A percentile compares a stretch with the other conserved stretches of the same genome.
Conservation (phyloP, 1,140 invertebrate genomes). For the Pseudomyrmex pallidus region DNA sequence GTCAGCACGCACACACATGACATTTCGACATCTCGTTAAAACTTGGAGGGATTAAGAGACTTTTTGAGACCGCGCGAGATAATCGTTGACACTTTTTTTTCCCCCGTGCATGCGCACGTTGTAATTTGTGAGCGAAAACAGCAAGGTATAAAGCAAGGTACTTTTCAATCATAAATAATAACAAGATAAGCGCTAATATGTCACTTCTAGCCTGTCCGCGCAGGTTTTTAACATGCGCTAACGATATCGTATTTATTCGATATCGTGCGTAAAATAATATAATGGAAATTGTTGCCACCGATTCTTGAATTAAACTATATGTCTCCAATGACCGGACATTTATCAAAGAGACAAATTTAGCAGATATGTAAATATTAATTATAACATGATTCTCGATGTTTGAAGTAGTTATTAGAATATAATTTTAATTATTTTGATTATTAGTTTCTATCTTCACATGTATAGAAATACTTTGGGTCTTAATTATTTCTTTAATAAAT, state of each 20-base stretch:
- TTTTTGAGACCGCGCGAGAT: neutral
- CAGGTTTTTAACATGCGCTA: neutral
- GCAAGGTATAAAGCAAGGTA: too few relatives aligned
- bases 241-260: neutral
- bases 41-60: conserved; percentile 39
- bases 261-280: conserved; percentile 12
- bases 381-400: too few relatives aligned
- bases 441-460: too few relatives aligned
- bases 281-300: neutral
- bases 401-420: too few relatives aligned
- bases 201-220: too few relatives aligned
- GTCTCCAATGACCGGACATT: too few relatives aligned
- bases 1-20: conserved; percentile 46
- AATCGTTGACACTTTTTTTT: conserved; percentile 31
- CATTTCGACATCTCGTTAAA: conserved; percentile 65
- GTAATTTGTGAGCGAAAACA: neutral
- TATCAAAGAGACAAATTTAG: too few relatives aligned
- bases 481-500: too few relatives aligned
- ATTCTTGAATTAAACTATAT: too few relatives aligned
- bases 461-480: too few relatives aligned
- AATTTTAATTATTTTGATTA: too few relatives aligned
- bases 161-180: conserved; percentile 22
- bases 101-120: neutral
- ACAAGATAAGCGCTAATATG: neutral
- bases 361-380: too few relatives aligned